These are phyloP conservation scores for Erebia palarica DNA, from an alignment of 2,888 invertebrate genomes.

Conservation along the genomic window DNA sequence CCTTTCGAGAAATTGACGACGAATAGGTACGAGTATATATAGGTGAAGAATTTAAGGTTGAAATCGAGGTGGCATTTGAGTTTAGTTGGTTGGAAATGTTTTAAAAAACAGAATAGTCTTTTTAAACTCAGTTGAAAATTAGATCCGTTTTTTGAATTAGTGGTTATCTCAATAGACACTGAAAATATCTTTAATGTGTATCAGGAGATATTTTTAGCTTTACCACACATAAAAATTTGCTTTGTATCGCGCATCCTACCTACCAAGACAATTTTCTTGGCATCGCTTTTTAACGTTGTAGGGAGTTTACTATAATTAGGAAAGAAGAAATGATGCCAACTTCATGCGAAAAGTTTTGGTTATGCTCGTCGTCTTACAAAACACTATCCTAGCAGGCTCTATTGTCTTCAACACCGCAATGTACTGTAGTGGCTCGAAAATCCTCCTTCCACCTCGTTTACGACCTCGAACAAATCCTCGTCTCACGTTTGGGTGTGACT, in stretches of 20 bases:
- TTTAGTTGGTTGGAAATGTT: no score
- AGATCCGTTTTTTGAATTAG: no score
- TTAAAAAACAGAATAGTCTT: no score
- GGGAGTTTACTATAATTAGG: neutral
- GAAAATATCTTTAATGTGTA: no score
- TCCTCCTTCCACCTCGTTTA: conserved; percentile 20
- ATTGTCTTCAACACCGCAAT: conserved; percentile 11
- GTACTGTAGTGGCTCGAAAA: neutral
- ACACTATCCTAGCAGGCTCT: conserved; percentile 1
- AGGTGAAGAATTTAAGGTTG: no score
- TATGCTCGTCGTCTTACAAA: conserved; percentile 9
- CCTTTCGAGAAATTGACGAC: neutral
- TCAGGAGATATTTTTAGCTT: no score
- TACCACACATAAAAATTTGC: no score
- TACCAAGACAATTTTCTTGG: neutral
- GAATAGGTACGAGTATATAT: no score
- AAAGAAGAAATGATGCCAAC: neutral
- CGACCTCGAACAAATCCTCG: conserved; percentile 24
- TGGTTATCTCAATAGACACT: no score
- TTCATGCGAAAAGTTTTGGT: neutral
- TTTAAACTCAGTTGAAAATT: no score
- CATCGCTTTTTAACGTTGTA: neutral
- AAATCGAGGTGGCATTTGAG: no score
- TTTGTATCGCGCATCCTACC: no score
- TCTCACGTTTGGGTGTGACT: conserved; percentile 8